phyloP scores from a whole-genome alignment of 2,113 vertebrate genomes.

The Nannobrachium achirus region DNA sequence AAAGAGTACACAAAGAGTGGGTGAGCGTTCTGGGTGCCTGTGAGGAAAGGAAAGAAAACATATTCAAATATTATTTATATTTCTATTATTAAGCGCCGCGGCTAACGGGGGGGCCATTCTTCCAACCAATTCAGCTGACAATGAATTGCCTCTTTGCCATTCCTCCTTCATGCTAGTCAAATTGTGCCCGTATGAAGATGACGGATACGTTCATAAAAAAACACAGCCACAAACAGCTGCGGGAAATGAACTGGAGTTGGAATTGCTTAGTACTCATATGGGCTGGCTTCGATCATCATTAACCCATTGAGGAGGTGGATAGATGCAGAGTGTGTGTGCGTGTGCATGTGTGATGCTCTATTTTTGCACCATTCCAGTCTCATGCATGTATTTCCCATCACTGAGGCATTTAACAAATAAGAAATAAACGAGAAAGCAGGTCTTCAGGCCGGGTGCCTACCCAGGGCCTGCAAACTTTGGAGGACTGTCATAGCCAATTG shows the following conservation, averaged over 20 bases:
- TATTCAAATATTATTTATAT: slow-evolving; percentile 27
- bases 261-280: slow-evolving; percentile 38
- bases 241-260: slow-evolving; percentile 44
- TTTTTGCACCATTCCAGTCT: not conserved
- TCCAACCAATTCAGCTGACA: slow-evolving; percentile 49
- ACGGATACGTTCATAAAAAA: slow-evolving; percentile 57
- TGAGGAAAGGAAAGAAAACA: slow-evolving; percentile 18
- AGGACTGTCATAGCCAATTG: too few species aligned
- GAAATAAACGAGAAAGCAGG: too few species aligned
- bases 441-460: not conserved
- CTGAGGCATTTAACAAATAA: too few species aligned
- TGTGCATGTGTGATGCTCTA: not conserved
- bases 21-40: not conserved
- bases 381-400: slow-evolving; percentile 11
- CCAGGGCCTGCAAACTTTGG: too few species aligned
- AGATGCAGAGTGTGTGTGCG: not conserved
- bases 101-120: slow-evolving; percentile 37
- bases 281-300: slow-evolving; percentile 34
- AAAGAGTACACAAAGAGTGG: slow-evolving; percentile 24
- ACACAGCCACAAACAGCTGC: slow-evolving; percentile 41
- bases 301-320: slow-evolving; percentile 19
- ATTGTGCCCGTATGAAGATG: slow-evolving; percentile 42
- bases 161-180: slow-evolving; percentile 28
- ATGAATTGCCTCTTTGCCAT: slow-evolving; percentile 33
- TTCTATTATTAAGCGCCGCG: slow-evolving; percentile 2